Conservation (phyloP, 2,888 invertebrate genomes). For the Eumerus sabulonum region DNA sequence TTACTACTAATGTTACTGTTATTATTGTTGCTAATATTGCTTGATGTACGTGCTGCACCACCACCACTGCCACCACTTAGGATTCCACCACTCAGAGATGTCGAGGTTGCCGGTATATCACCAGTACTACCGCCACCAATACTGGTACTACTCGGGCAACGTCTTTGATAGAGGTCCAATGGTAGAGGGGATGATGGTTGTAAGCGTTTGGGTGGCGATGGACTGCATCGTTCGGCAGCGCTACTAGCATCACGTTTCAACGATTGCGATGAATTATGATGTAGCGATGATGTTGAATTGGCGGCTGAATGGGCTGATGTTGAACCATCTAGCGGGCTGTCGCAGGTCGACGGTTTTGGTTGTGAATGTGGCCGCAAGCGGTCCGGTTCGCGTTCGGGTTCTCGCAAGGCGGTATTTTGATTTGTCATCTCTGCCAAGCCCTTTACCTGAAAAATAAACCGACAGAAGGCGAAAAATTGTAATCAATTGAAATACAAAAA, state of each 20-base stretch:
- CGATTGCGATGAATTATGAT: constrained; percentile 69
- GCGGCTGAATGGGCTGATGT: constrained; percentile 73
- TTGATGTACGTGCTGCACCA: constrained; percentile 64
- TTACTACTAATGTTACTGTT: constrained; percentile 66
- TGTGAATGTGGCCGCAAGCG: constrained; percentile 78
- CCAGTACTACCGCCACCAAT: constrained; percentile 57
- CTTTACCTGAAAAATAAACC: constrained; percentile 82
- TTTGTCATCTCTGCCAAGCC: constrained; percentile 96
- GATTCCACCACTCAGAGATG: constrained; percentile 46
- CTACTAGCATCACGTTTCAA: constrained; percentile 74
- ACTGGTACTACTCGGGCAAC: constrained; percentile 71
- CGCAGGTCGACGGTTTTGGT: constrained; percentile 73
- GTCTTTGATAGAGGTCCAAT: constrained; percentile 79
- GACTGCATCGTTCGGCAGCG: constrained; percentile 74
- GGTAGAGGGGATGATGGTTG: constrained; percentile 74
- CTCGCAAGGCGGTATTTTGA: constrained; percentile 82
- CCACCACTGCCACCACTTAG: constrained; percentile 24
- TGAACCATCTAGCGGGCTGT: constrained; percentile 73
- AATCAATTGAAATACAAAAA: no score
- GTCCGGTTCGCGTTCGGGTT: constrained; percentile 80
- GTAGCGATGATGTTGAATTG: constrained; percentile 61
- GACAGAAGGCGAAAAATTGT: no score
- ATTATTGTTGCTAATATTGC: constrained; percentile 67
- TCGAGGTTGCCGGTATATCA: constrained; percentile 57
- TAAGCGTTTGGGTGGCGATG: constrained; percentile 73